Base-by-base conservation (phyloP, 2,888 invertebrate genomes). In the Melipona beecheii region DNA sequence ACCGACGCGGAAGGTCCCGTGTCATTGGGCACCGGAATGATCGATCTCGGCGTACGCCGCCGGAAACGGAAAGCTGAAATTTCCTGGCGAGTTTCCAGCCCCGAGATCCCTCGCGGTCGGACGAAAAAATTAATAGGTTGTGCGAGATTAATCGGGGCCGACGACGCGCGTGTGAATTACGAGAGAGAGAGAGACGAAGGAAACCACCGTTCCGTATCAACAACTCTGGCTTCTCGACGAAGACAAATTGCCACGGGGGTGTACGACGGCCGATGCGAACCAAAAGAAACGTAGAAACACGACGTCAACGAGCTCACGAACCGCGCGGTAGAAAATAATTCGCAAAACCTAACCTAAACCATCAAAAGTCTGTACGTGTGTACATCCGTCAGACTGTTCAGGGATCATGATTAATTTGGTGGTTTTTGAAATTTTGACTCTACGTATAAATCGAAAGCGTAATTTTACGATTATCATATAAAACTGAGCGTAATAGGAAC, bases 41-140 rank as follows among this genome's bases (percentile, higher is more conserved):
- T 84, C 75, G 85, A 86, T 85, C 72, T 75, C 58, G 68, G 81
- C 77, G 21, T 62, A 70, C 17, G 60, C 56, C 21, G 15, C 65
- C 75, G 79, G 80, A 86, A 83, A 83, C 81, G 86, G 81, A 71
- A 83, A 81, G 77, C 60, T 72, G 68, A 73, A 75, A 86, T 79
- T 86, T 78, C 74, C 86, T 86, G 86, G 86, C 86, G 27, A 56
- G 49, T 64, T 24, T 86, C 81, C 84, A 84, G 54, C 2, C 19
- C 52, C 43, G 24, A 43, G 54, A 54, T 70, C 31, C 52, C 24
- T 43, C 43, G 58, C 27, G 62, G n/a, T 24, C 17, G 31, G 0
- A 19, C 19, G 64, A 17, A 74, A 68, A 71, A 73, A 73, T 60
- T 49, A 81, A 81, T 64, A 81, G 74, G 27, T 78, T 50, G 80